phyloP scores from a whole-genome alignment of 2,888 invertebrate genomes.

The Panorpa germanica region DNA sequence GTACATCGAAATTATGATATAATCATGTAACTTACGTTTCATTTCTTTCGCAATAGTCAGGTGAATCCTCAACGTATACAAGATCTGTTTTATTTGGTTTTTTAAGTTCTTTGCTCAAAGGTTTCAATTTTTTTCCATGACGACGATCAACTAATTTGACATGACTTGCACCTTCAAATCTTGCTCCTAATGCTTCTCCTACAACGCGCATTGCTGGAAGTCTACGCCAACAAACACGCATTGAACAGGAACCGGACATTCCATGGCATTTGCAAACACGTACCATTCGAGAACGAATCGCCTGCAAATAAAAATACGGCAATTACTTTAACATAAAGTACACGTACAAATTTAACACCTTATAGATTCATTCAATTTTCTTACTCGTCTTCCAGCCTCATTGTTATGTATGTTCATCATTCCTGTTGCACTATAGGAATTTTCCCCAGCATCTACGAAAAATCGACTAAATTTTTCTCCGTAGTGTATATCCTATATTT shows the following conservation, averaged over 20 bases:
- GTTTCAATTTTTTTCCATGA: conserved; percentile 46
- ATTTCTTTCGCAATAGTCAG: conserved; percentile 79
- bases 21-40: conserved; percentile 60
- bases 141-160: conserved; percentile 42
- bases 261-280: conserved; percentile 87
- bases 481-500: conserved; percentile 53
- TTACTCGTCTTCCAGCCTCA: conserved; percentile 74
- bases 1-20: background rate
- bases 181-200: conserved; percentile 55
- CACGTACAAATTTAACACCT: conserved; percentile 1
- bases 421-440: conserved; percentile 47
- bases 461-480: conserved; percentile 73
- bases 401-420: conserved; percentile 86
- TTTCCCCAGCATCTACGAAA: conserved; percentile 70
- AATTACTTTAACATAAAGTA: background rate
- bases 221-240: conserved; percentile 78
- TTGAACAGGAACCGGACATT: conserved; percentile 81
- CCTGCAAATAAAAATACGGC: conserved; percentile 21
- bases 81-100: conserved; percentile 81
- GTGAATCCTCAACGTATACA: conserved; percentile 77
- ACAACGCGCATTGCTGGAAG: conserved; percentile 58
- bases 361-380: conserved; percentile 13
- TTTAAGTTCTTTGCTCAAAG: conserved; percentile 57
- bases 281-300: conserved; percentile 60
- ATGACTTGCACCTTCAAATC: conserved; percentile 75